phyloP scores from a whole-genome alignment of 1,140 invertebrate genomes.

The Drosophila melanogaster region Release_6_plus_ISO1_MT NT_033777.3:23336001-23336500 shows the following conservation, averaged over 20 bases:
- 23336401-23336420: constrained; percentile 8
- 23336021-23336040: constrained; percentile 27
- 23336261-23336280: too few relatives aligned
- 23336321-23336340: background rate
- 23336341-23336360: background rate
- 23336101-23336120: constrained; percentile 77
- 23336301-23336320: background rate
- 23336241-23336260: too few relatives aligned
- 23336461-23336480: constrained; percentile 47
- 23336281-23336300: background rate
- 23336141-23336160: constrained; percentile 42
- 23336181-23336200: background rate
- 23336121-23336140: constrained; percentile 43
- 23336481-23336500: constrained; percentile 53
- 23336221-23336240: too few relatives aligned
- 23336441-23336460: constrained; percentile 41
- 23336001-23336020: constrained; percentile 71
- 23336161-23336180: constrained; percentile 45
- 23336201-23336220: too few relatives aligned
- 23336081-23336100: constrained; percentile 35
- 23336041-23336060: constrained; percentile 4
- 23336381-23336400: constrained; percentile 8
- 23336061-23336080: constrained; percentile 28
- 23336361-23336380: constrained; percentile 2
- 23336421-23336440: constrained; percentile 10